Conservation (phyloP, 2,113 vertebrate genomes). For the Istiophorus platypterus region DNA sequence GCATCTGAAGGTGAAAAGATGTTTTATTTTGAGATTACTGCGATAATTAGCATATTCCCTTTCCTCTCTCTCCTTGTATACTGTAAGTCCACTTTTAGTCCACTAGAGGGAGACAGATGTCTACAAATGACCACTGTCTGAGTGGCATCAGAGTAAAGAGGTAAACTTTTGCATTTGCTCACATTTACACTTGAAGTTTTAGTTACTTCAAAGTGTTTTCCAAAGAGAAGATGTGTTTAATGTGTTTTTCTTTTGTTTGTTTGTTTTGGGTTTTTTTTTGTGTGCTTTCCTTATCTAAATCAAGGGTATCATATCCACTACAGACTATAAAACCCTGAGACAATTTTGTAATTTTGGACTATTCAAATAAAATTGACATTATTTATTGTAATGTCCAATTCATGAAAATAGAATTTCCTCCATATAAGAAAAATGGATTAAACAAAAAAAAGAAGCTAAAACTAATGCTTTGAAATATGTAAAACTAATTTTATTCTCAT, state of each 20-base stretch:
- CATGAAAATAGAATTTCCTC: background rate
- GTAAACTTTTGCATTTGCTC: too few relatives aligned
- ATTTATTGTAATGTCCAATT: background rate
- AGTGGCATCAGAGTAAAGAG: background rate
- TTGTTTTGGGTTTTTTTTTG: background rate
- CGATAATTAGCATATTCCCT: background rate
- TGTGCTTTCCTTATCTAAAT: background rate
- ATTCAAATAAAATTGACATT: too few relatives aligned
- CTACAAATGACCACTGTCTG: background rate
- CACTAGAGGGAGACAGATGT: conserved; percentile 60
- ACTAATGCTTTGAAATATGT: background rate
- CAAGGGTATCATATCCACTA: too few relatives aligned
- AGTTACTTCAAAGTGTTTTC: background rate
- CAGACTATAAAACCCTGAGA: background rate
- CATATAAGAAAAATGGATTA: background rate
- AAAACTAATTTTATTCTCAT: background rate
- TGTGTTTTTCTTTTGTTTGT: too few relatives aligned
- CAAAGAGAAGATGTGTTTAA: too few relatives aligned
- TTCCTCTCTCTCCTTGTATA: background rate
- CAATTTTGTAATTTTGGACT: background rate
- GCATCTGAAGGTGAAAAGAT: background rate
- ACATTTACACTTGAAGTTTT: too few relatives aligned
- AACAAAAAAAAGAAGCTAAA: background rate
- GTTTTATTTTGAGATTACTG: background rate
- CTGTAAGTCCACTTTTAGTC: background rate